A percentile compares a stretch with the other conserved stretches of the same genome.
phyloP scores from a whole-genome alignment of 2,888 invertebrate species.

The Nysson spinosus region DNA sequence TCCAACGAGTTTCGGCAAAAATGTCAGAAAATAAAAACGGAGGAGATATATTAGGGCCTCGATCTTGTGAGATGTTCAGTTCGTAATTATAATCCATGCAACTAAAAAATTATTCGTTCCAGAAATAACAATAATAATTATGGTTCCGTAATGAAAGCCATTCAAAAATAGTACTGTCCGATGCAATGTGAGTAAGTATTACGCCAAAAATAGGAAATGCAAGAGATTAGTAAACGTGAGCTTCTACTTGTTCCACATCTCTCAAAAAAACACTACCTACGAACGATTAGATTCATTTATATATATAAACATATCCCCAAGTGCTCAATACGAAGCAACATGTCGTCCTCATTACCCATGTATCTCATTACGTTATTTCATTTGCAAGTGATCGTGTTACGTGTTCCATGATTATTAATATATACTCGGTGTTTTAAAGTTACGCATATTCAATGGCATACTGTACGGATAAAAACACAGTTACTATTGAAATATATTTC shows the following conservation, averaged over 20 bases:
- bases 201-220: slow-evolving; percentile 53
- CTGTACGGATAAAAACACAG: no score
- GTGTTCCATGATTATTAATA: not conserved
- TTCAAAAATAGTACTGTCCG: slow-evolving; percentile 52
- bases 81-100: slow-evolving; percentile 57
- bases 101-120: slow-evolving; percentile 58
- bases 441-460: no score
- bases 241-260: slow-evolving; percentile 30
- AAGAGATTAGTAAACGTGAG: slow-evolving; percentile 44
- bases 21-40: no score
- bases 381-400: not conserved
- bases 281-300: slow-evolving; percentile 15
- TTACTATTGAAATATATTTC: no score
- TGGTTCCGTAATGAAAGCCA: slow-evolving; percentile 52
- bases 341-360: not conserved
- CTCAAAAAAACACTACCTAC: slow-evolving; percentile 25
- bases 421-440: no score
- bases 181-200: slow-evolving; percentile 56
- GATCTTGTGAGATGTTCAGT: slow-evolving; percentile 32
- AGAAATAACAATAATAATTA: slow-evolving; percentile 53
- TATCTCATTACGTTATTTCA: not conserved
- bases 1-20: no score
- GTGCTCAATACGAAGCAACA: slow-evolving; percentile 6
- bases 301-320: slow-evolving; percentile 5
- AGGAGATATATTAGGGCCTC: no score